phyloP scores from a whole-genome alignment of 23 tunicate species.

The Halocynthia aurantium region DNA sequence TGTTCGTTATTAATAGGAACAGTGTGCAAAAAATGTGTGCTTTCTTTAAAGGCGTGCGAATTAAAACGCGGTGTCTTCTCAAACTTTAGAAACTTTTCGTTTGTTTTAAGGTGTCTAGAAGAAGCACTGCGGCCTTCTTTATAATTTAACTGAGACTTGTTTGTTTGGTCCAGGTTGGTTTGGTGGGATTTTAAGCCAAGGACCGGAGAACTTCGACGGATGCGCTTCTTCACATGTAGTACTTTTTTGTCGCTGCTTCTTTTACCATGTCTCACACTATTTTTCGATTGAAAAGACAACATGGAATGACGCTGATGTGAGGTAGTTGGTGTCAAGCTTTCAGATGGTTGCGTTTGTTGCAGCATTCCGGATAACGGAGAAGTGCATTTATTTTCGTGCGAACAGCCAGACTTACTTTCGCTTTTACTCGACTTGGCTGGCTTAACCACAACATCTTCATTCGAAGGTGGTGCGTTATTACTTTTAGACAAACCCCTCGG shows the following conservation, averaged over 20 bases:
- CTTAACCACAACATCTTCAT: background rate
- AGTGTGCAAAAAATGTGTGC: background rate
- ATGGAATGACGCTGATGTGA: background rate
- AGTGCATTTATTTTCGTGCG: background rate
- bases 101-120: background rate
- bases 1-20: background rate
- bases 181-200: too few relatives aligned
- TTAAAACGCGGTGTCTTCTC: background rate
- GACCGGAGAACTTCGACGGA: too few relatives aligned
- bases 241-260: conserved; percentile 4
- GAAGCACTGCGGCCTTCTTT: too few relatives aligned
- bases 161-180: too few relatives aligned
- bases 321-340: background rate
- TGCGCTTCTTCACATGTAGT: conserved; percentile 10
- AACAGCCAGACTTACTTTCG: conserved; percentile 5
- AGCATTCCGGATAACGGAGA: background rate
- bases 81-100: background rate
- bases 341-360: conserved; percentile 1
- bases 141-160: too few relatives aligned
- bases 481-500: conserved; percentile 22
- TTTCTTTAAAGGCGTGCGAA: background rate
- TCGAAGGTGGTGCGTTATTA: background rate
- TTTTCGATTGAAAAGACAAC: background rate
- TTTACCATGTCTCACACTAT: background rate
- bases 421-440: background rate